A percentile compares a stretch with the other conserved stretches of the same genome.
These are phyloP conservation scores for Micrasema longulum DNA, from an alignment of 1,140 invertebrate species.

Conservation along the genomic window DNA sequence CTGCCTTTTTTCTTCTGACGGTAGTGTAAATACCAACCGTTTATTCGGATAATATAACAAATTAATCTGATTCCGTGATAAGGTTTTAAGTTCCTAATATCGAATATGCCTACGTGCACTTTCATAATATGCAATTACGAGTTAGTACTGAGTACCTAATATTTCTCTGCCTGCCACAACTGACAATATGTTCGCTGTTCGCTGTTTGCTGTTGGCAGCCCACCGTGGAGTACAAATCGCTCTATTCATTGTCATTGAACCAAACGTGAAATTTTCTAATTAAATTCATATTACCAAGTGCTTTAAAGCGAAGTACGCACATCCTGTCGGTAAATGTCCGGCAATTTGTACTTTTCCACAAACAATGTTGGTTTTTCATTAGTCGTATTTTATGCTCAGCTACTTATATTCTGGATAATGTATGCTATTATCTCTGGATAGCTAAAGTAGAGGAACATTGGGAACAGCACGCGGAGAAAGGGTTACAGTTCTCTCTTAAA, in stretches of 20 bases:
- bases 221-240: conserved; percentile 21
- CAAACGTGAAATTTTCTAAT: conserved; percentile 49
- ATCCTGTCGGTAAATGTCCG: conserved; percentile 52
- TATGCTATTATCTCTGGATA: conserved; percentile 2
- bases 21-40: too few species aligned
- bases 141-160: too few species aligned
- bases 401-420: conserved; percentile 12
- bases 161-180: too few species aligned
- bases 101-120: too few species aligned
- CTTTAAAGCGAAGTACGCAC: conserved; percentile 46
- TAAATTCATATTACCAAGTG: conserved; percentile 51
- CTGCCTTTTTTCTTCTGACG: too few species aligned
- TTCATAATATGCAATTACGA: too few species aligned
- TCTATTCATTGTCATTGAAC: conserved; percentile 33
- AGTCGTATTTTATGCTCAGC: conserved; percentile 7
- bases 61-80: too few species aligned
- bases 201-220: too few species aligned
- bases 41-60: too few species aligned
- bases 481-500: too few species aligned
- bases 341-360: conserved; percentile 46
- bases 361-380: conserved; percentile 33
- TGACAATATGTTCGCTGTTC: too few species aligned
- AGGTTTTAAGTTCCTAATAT: too few species aligned
- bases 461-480: not conserved
- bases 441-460: not conserved